Evolutionary conservation across 2,888 invertebrate species (phyloP), one percentile per base, ranked within the genome.

Genomic region (Temnothorax ravouxi): DNA sequence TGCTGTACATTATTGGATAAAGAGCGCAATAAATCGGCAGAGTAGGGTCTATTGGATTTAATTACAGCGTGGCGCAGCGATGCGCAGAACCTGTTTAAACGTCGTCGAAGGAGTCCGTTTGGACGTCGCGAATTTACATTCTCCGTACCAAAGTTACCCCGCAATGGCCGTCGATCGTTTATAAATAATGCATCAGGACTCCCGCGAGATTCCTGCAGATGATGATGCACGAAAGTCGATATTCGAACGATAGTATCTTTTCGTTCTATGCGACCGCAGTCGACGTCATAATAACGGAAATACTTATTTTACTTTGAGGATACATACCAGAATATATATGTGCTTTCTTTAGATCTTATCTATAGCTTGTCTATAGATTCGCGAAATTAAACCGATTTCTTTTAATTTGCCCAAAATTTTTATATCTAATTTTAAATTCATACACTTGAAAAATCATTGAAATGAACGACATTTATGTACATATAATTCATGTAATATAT

Each of bases 1-100:
- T 34, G 18, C 47, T 61, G 47, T 72, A 80, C 72, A 61, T 80
- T 80, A 50, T 80, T 72, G 71, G 47, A 50, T 80, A 72, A 80
- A 80, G 25, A 71, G 59, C 47, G 59, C 44, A 50, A 80, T 80
- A 72, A 80, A 80, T 80, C 47, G 79, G n/a, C 59, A 21, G 44
- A 21, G 44, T 79, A 79, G 47, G 69, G 21, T 47, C 71, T 59
- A 59, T 59, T 59, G 38, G 25, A 61, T 71, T 80, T 80, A 80
- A 80, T 80, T 80, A 72, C 47, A 59, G 11, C 21, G 47, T 69
- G 56, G 52, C 18, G 29, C 38, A 29, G 52, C 25, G 52, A 25
- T 41, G 34, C 29, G 69, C 29, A 56, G 21, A 80, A 72, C 79
- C 79, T 72, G 79, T 80, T 72, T 54, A 25, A 21, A 29, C 18